Conservation (phyloP, 2,888 invertebrate genomes). For the Liopterus haemorrhoidalis region DNA sequence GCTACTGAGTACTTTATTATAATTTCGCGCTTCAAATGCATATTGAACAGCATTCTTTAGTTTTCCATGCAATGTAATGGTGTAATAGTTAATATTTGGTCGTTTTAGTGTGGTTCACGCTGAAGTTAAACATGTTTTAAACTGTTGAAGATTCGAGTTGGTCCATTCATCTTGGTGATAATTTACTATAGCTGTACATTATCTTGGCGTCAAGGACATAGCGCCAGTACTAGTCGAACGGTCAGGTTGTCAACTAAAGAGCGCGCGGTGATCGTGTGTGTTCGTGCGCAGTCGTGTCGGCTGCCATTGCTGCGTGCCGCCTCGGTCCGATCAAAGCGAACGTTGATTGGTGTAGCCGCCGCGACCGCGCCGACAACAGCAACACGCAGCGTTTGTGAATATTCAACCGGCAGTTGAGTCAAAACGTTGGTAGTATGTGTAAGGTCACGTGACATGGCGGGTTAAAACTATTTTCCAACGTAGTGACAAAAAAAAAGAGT, state of each 20-base stretch:
- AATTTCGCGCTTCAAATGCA: too few relatives aligned
- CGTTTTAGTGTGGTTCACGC: too few relatives aligned
- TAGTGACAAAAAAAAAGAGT: background rate
- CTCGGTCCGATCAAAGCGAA: constrained; percentile 45
- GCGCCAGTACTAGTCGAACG: constrained; percentile 11
- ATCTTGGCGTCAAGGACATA: constrained; percentile 9
- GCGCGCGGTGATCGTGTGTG: constrained; percentile 36
- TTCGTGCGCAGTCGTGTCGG: constrained; percentile 62
- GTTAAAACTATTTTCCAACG: background rate
- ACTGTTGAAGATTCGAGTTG: too few relatives aligned
- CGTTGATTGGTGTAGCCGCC: constrained; percentile 42
- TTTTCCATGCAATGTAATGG: too few relatives aligned
- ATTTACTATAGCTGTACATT: too few relatives aligned
- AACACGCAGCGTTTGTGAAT: constrained; percentile 32
- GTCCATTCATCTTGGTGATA: too few relatives aligned
- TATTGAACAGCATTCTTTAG: too few relatives aligned
- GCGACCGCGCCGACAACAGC: constrained; percentile 42
- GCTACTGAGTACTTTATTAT: too few relatives aligned
- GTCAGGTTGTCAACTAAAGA: constrained; percentile 17
- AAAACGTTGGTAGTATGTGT: constrained; percentile 10
- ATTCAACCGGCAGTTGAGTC: constrained; percentile 21
- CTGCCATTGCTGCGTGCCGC: constrained; percentile 51
- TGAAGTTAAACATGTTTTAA: too few relatives aligned
- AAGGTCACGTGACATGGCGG: background rate
- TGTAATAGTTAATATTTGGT: too few relatives aligned